A percentile compares a stretch with the other conserved stretches of the same genome.
These are phyloP conservation scores for Odontamblyopus lacepedii DNA, from an alignment of 2,797 vertebrate genomes.

Conservation along the genomic window DNA sequence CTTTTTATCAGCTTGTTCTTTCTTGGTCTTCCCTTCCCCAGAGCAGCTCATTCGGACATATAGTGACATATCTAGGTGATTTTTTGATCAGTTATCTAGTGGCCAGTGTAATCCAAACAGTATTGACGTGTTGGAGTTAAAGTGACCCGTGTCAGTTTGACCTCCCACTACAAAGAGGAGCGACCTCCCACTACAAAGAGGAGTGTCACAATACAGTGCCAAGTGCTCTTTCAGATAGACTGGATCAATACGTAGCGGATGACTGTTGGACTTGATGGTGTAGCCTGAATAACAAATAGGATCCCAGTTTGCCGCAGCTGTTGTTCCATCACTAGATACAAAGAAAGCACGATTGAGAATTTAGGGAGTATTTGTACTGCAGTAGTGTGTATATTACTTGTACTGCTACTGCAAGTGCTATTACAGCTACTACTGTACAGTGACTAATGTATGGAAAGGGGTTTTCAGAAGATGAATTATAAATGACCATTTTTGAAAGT, in stretches of 20 bases:
- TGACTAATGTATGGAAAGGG: too few species aligned
- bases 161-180: conserved; percentile 20
- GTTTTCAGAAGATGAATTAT: too few species aligned
- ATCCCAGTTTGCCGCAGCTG: not conserved
- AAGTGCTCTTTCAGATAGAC: conserved; percentile 28
- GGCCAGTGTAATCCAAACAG: conserved; percentile 46
- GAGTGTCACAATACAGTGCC: conserved; percentile 6
- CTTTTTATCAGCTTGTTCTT: conserved; percentile 18
- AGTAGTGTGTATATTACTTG: not conserved
- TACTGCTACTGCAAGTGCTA: not conserved
- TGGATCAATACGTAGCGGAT: conserved; percentile 33
- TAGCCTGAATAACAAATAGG: not conserved
- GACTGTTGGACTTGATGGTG: conserved; percentile 1
- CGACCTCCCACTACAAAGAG: conserved; percentile 32
- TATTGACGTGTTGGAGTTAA: conserved; percentile 24
- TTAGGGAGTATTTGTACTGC: not conserved
- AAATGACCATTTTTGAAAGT: too few species aligned
- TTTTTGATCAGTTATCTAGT: conserved; percentile 17
- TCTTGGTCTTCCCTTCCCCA: conserved; percentile 17
- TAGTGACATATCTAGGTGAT: conserved; percentile 12
- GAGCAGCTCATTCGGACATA: conserved; percentile 9
- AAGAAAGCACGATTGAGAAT: not conserved
- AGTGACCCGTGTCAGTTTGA: conserved; percentile 64
- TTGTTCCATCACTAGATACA: not conserved
- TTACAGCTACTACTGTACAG: too few species aligned